Conservation (phyloP, 1,140 invertebrate genomes). For the Heliconius melpomene region DNA sequence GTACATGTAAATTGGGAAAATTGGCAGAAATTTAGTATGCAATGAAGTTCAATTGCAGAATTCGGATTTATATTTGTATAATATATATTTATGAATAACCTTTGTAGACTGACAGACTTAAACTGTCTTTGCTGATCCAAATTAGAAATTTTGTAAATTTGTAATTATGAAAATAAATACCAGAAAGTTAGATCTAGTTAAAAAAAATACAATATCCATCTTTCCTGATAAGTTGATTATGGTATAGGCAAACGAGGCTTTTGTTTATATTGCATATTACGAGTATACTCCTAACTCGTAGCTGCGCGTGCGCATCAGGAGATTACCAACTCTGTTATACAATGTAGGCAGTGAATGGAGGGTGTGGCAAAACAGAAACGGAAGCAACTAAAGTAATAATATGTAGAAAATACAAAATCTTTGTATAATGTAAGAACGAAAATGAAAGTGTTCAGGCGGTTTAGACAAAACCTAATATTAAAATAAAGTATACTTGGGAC, state of each 20-base stretch:
- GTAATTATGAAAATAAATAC: too few relatives aligned
- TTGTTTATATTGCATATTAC: too few relatives aligned
- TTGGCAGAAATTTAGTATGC: conserved; percentile 10
- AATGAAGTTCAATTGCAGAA: conserved; percentile 1
- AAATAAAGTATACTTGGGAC: too few relatives aligned
- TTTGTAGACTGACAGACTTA: too few relatives aligned
- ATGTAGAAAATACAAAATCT: background rate
- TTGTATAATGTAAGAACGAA: background rate
- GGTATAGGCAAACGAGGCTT: too few relatives aligned
- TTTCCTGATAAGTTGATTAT: too few relatives aligned
- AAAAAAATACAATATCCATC: too few relatives aligned
- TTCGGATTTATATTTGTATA: background rate
- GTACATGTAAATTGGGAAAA: conserved; percentile 28
- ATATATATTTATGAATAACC: too few relatives aligned
- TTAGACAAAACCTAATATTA: background rate
- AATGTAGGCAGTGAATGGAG: background rate
- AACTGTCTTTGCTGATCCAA: too few relatives aligned
- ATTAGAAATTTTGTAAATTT: too few relatives aligned
- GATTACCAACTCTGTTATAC: background rate
- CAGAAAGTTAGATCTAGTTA: too few relatives aligned
- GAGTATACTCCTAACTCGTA: too few relatives aligned
- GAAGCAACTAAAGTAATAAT: background rate
- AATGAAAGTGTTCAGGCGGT: background rate
- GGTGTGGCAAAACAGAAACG: background rate
- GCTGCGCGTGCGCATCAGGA: background rate